Percentiles rank a stretch among this genome's conserved stretches.
These are phyloP conservation scores for Fratercula arctica DNA, from an alignment of 2,797 vertebrate species.

Conservation along the genomic window DNA sequence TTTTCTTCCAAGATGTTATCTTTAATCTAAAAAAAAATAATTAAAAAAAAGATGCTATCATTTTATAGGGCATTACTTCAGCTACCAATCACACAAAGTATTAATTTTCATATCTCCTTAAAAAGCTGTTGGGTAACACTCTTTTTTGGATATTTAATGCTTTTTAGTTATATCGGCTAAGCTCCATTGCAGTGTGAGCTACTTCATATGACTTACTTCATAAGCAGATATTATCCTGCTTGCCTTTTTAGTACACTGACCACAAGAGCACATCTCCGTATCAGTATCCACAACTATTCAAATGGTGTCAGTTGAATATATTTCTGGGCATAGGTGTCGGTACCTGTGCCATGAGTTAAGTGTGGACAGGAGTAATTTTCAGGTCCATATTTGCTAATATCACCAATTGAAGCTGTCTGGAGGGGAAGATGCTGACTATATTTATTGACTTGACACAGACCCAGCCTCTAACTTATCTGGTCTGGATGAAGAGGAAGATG, in stretches of 20 bases:
- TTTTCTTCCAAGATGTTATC: constrained; percentile 60
- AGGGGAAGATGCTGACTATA: not conserved
- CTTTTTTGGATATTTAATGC: not conserved
- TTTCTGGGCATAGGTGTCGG: not conserved
- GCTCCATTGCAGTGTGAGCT: not conserved
- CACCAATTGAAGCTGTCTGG: not conserved
- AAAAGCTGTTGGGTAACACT: not conserved
- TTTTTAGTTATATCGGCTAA: not conserved
- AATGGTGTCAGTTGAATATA: not conserved
- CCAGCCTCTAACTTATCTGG: not conserved
- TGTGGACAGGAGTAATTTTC: not conserved
- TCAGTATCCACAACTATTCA: not conserved
- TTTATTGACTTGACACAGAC: not conserved
- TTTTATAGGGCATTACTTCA: not conserved
- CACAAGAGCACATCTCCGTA: not conserved
- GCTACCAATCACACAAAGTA: not conserved
- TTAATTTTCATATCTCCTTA: not conserved
- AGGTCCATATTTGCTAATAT: not conserved
- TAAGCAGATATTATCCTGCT: not conserved
- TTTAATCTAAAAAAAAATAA: constrained; percentile 59
- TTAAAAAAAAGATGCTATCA: not conserved
- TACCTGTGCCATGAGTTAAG: not conserved
- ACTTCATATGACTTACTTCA: not conserved
- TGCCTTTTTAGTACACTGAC: not conserved
- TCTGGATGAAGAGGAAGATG: not conserved